phyloP scores from a whole-genome alignment of 2,113 vertebrate species.

The Mugil cephalus region DNA sequence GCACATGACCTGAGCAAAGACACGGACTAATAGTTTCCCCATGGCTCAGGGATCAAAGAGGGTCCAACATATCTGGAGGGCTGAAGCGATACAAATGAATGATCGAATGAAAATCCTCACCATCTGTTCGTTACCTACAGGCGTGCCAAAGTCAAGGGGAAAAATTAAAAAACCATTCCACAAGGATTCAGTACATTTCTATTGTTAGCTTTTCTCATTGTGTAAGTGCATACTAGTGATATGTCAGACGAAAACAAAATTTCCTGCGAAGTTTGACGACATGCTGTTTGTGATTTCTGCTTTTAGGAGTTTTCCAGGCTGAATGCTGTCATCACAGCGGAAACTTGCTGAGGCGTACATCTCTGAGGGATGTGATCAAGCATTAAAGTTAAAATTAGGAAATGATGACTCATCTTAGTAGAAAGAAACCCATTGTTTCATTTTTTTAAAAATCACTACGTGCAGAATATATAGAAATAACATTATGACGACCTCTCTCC shows the following conservation, averaged over 20 bases:
- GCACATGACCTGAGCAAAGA: not conserved
- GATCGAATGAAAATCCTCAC: not conserved
- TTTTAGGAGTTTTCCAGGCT: not conserved
- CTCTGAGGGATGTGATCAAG: not conserved
- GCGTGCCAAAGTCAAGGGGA: not conserved
- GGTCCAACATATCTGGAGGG: not conserved
- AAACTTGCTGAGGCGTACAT: conserved; percentile 4
- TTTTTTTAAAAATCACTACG: too few relatives aligned
- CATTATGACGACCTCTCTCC: too few relatives aligned
- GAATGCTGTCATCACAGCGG: not conserved
- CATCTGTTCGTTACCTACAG: not conserved
- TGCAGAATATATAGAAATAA: too few relatives aligned
- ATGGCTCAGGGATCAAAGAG: not conserved
- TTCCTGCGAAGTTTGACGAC: not conserved
- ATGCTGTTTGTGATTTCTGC: not conserved
- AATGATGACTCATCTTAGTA: not conserved
- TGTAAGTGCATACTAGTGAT: not conserved
- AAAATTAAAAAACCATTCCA: too few relatives aligned
- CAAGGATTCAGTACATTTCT: too few relatives aligned
- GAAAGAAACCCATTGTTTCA: too few relatives aligned
- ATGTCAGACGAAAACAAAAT: not conserved
- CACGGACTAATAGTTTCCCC: not conserved
- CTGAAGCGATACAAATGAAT: not conserved
- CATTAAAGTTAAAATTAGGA: not conserved
- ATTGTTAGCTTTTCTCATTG: not conserved